Evolutionary conservation across 2,113 vertebrate genomes (phyloP), one percentile per base, ranked within the genome.

Genomic region (Lophius piscatorius): DNA sequence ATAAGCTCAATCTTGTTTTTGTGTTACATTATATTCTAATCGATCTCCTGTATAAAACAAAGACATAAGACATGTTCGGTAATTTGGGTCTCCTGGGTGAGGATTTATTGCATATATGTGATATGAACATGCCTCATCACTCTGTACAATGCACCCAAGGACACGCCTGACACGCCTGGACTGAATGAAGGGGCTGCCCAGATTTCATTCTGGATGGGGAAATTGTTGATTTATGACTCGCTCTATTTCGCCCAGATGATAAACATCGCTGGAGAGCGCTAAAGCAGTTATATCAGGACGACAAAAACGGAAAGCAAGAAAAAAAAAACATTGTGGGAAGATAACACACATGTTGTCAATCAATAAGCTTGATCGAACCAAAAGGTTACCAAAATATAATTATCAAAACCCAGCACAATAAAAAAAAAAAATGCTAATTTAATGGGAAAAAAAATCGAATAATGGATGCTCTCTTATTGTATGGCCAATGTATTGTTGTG

Each of bases 191-290:
- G 74, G 64, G 51, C 66, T 50, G 63, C 66, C 64, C 46, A 50
- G 63, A 73, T 70, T 70, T 84, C 64, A 76, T 82, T 86, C 64
- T 67, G 69, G 69, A 78, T 82, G 68, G 65, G 67, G 61, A 70
- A 81, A 80, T 49, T 59, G 73, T 76, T 82, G 84, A 90, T 89
- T 87, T 85, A 85, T 84, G 64, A 75, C 44, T 60, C 24, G 51
- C 64, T 77, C 78, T 76, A 80, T 80, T 78, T 76, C 76, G 70
- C 71, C 67, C 14, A 45, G 28, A 78, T 87, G 81, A 88, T 81
- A 86, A 84, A 76, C 36, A 54, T 70, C 35, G 10, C 10, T 63
- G 69, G 67, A 73, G 59, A 77, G 61, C 42, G 50, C 45, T 56
- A 23, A 52, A 52, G n/a, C 47, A 21, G 64, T 72, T 77, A 75